Conservation (phyloP, 2,888 invertebrate genomes). For the Tipula confusa region DNA sequence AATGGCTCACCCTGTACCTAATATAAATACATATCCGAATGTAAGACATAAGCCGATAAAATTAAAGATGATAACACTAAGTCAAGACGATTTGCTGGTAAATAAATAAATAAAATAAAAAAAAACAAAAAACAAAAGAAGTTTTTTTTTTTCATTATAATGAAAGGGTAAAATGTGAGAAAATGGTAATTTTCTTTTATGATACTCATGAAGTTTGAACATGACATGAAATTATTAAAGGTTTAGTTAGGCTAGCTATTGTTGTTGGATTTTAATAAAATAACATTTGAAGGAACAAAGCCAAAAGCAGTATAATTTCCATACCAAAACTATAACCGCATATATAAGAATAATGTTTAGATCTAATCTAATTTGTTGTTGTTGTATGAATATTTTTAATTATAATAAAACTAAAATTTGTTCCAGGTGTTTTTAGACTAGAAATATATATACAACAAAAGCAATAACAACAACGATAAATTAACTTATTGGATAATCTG, state of each 20-base stretch:
- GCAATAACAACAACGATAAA: no score
- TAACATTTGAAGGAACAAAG: not conserved
- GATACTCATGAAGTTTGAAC: constrained; percentile 25
- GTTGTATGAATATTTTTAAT: not conserved
- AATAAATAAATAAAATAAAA: not conserved
- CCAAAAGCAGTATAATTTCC: not conserved
- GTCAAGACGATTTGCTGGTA: not conserved
- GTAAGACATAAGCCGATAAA: constrained; percentile 12
- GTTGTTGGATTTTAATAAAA: not conserved
- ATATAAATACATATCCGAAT: not conserved
- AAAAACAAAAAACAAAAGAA: not conserved
- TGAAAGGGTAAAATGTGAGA: constrained; percentile 25
- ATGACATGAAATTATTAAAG: constrained; percentile 12
- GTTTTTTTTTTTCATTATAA: no score
- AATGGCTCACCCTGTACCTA: not conserved
- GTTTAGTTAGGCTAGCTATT: not conserved
- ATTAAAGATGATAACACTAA: not conserved
- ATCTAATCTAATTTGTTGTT: not conserved
- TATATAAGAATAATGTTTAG: not conserved
- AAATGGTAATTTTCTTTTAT: constrained; percentile 25
- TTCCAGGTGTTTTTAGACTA: not conserved
- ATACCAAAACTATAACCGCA: not conserved
- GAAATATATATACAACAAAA: not conserved
- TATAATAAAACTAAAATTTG: not conserved
- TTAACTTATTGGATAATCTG: not conserved